Evolutionary conservation across 2,797 vertebrate genomes (phyloP).

Genomic region (Muscicapa comitata): DNA sequence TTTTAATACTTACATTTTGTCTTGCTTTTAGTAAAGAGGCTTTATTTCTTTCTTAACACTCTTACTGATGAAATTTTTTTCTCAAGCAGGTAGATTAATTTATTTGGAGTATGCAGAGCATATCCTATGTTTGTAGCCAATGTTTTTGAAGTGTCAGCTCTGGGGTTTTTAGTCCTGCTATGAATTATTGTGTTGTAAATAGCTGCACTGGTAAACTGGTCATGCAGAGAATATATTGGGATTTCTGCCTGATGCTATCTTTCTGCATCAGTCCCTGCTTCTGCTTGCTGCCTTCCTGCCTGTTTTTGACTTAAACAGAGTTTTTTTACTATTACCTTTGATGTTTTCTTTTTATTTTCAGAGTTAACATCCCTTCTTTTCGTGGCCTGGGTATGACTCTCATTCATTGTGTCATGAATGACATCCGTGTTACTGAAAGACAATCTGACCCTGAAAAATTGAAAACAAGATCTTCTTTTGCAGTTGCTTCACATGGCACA

Average conservation of each 20-base stretch:
- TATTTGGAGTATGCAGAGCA: background rate
- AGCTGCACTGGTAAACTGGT: background rate
- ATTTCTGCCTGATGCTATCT: background rate
- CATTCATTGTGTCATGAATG: conserved; percentile 45
- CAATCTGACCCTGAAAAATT: conserved; percentile 45
- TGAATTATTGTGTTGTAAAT: background rate
- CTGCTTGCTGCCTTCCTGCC: background rate
- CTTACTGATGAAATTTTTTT: background rate
- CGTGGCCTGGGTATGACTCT: conserved; percentile 2
- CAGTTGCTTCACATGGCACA: conserved; percentile 8
- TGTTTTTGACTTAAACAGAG: background rate
- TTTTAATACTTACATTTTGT: background rate
- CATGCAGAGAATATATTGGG: background rate
- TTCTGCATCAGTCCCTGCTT: background rate
- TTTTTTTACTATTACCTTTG: background rate
- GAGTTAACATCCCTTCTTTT: conserved; percentile 22
- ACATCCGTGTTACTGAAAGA: conserved; percentile 1
- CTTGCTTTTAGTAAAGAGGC: background rate
- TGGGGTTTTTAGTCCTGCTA: background rate
- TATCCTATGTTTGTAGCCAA: background rate
- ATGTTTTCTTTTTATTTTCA: conserved; percentile 12
- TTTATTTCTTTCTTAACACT: background rate
- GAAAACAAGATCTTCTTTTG: conserved; percentile 47
- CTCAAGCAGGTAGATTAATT: background rate
- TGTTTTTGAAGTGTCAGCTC: background rate